Base-by-base conservation (phyloP, 2,797 vertebrate genomes). In the Anguilla marmorata region DNA sequence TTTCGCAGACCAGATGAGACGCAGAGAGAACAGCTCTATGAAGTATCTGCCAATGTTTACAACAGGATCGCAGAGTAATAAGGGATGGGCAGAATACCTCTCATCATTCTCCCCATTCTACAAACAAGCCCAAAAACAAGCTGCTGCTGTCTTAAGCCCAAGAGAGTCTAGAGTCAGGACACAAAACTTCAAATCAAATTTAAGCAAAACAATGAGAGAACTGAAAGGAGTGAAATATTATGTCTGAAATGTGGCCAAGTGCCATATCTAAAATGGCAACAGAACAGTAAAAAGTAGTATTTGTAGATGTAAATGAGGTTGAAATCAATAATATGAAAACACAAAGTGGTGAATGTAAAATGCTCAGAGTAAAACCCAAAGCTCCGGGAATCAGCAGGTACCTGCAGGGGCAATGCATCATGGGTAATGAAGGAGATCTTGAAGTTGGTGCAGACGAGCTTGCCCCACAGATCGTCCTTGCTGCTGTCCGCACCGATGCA, bases 391-490 rank as follows among this genome's bases (percentile, higher is more conserved):
- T 79, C 14, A 54, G 52, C 52, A 16, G 69, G 86, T 95, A 99
- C 99, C 98, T 98, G 97, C 86, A 96, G 95, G 0, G 96, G 93
- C 93, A 97, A 94, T 0, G 95, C 94, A 90, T 98, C 97, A 85
- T 99, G 97, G 24, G 98, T 97, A 89, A 99, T 95, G 91, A 99
- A 99, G 90, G 99, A 99, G 88, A 99, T 97, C 95, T 98, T 99
- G 96, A 99, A 99, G 96, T 99, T 99, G 91, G 97, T 99, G 95
- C 99, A 99, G 88, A 99, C 95, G 94, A 99, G 92, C 90, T 98
- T 99, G 54, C 99, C 99, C 98, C 98, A 99, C 63, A 99, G 95
- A 91, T 98, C 98, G 16, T 98, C 97, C 3, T 97, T 96, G 94
- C 97, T 97, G 83, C 96, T 97, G 90, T 99, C 98, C 21, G 96